Conservation (phyloP, 2,113 vertebrate genomes). For the Tupaia tana region DNA sequence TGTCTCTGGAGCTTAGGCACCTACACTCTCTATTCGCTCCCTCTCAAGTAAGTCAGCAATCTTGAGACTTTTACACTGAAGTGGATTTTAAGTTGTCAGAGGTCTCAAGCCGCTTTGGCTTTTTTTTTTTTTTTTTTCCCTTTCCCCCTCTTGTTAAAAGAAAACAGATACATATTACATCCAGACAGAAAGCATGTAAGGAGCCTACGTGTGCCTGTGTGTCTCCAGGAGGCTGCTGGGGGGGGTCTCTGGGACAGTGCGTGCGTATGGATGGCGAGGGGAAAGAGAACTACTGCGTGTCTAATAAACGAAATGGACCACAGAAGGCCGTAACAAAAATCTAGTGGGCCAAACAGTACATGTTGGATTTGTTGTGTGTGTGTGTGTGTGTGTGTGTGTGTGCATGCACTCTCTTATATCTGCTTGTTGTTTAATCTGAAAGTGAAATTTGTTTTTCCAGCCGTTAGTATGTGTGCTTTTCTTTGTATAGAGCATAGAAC, state of each 20-base stretch:
- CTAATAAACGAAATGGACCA: constrained; percentile 83
- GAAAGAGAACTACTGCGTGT: constrained; percentile 82
- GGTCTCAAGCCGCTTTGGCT: neutral
- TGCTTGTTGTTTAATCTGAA: constrained; percentile 80
- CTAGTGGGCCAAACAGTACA: constrained; percentile 80
- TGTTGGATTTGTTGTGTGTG: constrained; percentile 71
- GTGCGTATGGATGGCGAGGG: constrained; percentile 88
- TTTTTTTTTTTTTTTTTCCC: neutral
- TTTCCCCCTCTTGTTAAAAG: neutral
- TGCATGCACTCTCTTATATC: constrained; percentile 66
- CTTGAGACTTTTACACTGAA: constrained; percentile 8
- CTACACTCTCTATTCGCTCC: neutral
- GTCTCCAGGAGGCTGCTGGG: too few species aligned
- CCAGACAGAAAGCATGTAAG: constrained; percentile 64
- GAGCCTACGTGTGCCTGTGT: constrained; percentile 66
- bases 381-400: constrained; percentile 66
- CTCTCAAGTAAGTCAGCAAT: constrained; percentile 30
- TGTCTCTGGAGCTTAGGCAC: neutral
- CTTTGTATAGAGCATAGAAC: constrained; percentile 50
- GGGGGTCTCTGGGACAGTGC: constrained; percentile 89
- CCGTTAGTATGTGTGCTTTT: neutral
- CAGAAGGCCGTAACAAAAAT: constrained; percentile 77
- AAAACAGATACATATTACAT: neutral
- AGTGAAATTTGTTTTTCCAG: constrained; percentile 58
- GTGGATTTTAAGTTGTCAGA: constrained; percentile 6